Evolutionary conservation across 2,888 invertebrate genomes (phyloP).

Genomic region (Tetrapedia diversipes): DNA sequence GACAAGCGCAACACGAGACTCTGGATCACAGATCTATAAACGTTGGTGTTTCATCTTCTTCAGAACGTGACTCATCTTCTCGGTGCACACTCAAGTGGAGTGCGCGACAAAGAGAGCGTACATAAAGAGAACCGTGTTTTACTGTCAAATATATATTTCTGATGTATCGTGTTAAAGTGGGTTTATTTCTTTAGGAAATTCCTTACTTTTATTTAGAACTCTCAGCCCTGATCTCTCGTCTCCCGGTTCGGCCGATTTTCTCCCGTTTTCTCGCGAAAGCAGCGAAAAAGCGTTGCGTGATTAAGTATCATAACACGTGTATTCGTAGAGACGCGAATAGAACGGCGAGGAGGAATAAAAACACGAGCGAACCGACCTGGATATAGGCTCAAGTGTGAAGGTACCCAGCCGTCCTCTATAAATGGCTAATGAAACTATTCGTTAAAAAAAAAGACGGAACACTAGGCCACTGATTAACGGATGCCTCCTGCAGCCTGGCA

Average conservation of each 20-base stretch:
- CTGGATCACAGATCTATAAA: too few species aligned
- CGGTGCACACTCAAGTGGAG: too few species aligned
- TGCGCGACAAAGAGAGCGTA: too few species aligned
- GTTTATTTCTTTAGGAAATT: too few species aligned
- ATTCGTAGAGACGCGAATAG: conserved; percentile 26
- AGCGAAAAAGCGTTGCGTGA: background rate
- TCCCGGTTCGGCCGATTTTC: background rate
- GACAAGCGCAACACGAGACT: too few species aligned
- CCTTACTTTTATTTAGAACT: too few species aligned
- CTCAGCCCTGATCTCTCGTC: too few species aligned
- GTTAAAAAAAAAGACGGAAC: conserved; percentile 51
- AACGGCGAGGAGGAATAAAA: conserved; percentile 44
- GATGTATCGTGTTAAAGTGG: too few species aligned
- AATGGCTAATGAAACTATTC: conserved; percentile 56
- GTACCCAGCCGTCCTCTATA: conserved; percentile 43
- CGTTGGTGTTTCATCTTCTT: too few species aligned
- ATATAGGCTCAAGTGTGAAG: conserved; percentile 61
- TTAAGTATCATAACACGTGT: background rate
- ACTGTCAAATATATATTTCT: too few species aligned
- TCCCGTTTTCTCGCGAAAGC: conserved; percentile 9
- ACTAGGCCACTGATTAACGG: background rate
- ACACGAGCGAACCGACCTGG: conserved; percentile 59
- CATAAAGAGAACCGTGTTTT: too few species aligned
- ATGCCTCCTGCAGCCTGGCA: background rate
- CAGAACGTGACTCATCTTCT: too few species aligned